phyloP scores from a whole-genome alignment of 2,797 vertebrate species.

The Acropternis orthonyx region DNA sequence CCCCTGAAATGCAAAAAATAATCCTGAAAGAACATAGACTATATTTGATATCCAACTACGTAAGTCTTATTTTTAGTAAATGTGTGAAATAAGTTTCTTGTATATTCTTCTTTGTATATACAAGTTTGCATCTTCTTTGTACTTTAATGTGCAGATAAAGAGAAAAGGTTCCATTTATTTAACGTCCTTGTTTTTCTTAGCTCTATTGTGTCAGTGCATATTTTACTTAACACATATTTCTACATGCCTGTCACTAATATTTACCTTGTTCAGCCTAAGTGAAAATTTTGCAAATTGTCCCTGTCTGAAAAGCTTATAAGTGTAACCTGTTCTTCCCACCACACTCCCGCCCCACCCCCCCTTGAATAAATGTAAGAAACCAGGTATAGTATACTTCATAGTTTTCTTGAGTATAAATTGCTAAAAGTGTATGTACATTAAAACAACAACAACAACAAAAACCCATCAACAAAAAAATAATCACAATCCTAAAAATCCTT shows the following conservation, averaged over 20 bases:
- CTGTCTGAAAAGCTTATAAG: not conserved
- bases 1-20: not conserved
- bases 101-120: not conserved
- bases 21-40: not conserved
- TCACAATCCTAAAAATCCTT: rapidly evolving
- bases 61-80: not conserved
- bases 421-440: not conserved
- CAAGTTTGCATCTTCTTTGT: not conserved
- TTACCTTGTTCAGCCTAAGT: not conserved
- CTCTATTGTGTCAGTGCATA: not conserved
- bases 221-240: not conserved
- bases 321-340: not conserved
- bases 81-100: not conserved
- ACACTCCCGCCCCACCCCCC: no score
- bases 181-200: not conserved
- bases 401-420: not conserved
- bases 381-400: not conserved
- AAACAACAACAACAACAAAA: not conserved
- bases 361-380: not conserved
- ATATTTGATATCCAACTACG: not conserved
- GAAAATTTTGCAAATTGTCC: not conserved
- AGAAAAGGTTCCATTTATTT: not conserved
- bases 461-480: not conserved
- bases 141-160: not conserved
- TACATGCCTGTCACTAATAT: not conserved